A percentile compares a stretch with the other conserved stretches of the same genome.
phyloP scores from a whole-genome alignment of 2,113 vertebrate species.

The Psophia crepitans region DNA sequence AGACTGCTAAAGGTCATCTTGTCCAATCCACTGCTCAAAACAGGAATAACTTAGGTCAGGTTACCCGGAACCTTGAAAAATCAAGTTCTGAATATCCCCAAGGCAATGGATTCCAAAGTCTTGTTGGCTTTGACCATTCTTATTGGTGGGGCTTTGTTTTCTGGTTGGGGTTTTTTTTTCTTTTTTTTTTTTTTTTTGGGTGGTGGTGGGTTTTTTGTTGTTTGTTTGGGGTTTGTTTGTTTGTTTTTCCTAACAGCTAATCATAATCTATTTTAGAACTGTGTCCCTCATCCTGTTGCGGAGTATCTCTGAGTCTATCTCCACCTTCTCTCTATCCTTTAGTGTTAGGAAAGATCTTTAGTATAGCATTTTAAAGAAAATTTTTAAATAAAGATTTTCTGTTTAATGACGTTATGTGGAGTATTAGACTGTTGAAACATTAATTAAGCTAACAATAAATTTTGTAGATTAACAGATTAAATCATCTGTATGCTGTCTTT shows the following conservation, averaged over 20 bases:
- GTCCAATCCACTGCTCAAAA: not conserved
- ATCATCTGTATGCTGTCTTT: not conserved
- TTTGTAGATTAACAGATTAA: not conserved
- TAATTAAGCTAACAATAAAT: not conserved
- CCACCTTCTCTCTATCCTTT: not conserved
- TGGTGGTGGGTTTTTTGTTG: too few relatives aligned
- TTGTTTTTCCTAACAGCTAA: not conserved
- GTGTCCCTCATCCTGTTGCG: not conserved
- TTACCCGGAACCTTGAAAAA: not conserved
- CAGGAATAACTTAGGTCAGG: not conserved
- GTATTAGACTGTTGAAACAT: not conserved
- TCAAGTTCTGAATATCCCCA: not conserved
- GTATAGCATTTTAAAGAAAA: not conserved
- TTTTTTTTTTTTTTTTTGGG: too few relatives aligned
- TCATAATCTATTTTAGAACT: not conserved
- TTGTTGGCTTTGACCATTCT: not conserved
- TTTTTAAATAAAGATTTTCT: not conserved
- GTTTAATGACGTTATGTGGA: not conserved
- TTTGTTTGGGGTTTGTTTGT: too few relatives aligned
- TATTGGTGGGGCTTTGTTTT: not conserved
- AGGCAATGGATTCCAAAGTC: not conserved
- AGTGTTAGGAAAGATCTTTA: not conserved
- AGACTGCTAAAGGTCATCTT: not conserved
- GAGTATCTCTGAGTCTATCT: not conserved
- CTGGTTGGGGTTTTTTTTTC: too few relatives aligned